These are phyloP conservation scores for Dysmachus trigonus DNA, from an alignment of 2,888 invertebrate genomes.

Conservation along the genomic window DNA sequence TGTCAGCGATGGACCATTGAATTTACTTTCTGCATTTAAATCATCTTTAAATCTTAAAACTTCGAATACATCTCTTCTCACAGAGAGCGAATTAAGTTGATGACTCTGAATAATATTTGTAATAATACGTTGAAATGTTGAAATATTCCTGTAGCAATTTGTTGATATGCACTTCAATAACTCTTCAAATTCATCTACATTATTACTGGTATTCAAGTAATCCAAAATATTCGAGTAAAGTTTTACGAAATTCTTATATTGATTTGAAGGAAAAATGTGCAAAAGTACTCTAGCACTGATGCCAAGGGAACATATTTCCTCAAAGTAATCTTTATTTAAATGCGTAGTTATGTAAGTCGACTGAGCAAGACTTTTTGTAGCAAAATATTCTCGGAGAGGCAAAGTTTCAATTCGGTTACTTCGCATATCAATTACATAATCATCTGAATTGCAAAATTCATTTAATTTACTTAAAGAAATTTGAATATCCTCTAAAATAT, in stretches of 20 bases:
- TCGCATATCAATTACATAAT: not conserved
- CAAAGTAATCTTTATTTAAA: constrained; percentile 13
- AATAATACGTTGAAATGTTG: constrained; percentile 55
- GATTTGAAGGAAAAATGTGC: not conserved
- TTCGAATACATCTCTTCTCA: constrained; percentile 52
- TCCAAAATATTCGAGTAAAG: constrained; percentile 52
- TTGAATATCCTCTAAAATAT: not conserved
- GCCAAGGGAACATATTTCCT: not conserved
- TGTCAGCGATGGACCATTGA: constrained; percentile 57
- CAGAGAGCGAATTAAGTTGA: constrained; percentile 56
- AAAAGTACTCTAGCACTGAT: not conserved
- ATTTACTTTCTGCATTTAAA: constrained; percentile 54
- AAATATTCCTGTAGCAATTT: constrained; percentile 56
- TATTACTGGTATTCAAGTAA: constrained; percentile 43
- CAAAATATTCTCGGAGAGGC: constrained; percentile 50
- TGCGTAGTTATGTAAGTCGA: not conserved
- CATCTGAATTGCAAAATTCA: not conserved
- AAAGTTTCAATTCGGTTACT: constrained; percentile 29
- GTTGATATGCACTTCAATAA: constrained; percentile 52
- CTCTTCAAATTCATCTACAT: constrained; percentile 49
- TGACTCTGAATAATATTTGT: constrained; percentile 50
- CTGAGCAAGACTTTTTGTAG: constrained; percentile 41
- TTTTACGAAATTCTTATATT: constrained; percentile 50
- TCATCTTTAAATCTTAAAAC: constrained; percentile 48
- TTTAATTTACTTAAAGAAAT: not conserved